Evolutionary conservation across 2,113 vertebrate genomes (phyloP).

Genomic region (Stegostoma tigrinum): DNA sequence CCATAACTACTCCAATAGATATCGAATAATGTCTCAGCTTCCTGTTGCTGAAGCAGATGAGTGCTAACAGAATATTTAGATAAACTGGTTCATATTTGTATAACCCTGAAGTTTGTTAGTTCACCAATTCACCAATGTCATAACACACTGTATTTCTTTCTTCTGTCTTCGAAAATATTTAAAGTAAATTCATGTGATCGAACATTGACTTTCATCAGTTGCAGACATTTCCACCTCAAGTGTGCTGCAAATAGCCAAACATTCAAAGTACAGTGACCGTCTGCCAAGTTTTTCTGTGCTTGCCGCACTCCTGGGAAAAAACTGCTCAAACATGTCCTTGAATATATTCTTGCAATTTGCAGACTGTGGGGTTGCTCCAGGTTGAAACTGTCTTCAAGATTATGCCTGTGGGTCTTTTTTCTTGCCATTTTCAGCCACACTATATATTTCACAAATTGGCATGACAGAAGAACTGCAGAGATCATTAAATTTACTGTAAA

Average conservation of each 20-base stretch:
- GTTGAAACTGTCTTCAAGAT: background rate
- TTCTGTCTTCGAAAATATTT: background rate
- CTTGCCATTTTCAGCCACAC: background rate
- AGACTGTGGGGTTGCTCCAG: background rate
- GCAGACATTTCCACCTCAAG: background rate
- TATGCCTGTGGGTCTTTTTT: background rate
- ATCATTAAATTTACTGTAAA: background rate
- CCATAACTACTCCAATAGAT: background rate
- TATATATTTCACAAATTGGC: constrained; percentile 2
- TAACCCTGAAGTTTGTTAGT: background rate
- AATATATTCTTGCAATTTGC: background rate
- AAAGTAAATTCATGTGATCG: background rate
- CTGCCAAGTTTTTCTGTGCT: background rate
- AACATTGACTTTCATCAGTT: background rate
- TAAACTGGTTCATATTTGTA: background rate
- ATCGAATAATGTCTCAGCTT: background rate
- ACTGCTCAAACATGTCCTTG: background rate
- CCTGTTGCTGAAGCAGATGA: background rate
- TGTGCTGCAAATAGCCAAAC: background rate
- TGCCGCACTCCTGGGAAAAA: background rate
- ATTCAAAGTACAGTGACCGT: background rate
- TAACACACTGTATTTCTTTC: background rate
- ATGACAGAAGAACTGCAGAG: background rate
- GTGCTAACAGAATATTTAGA: background rate
- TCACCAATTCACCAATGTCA: background rate